A percentile compares a stretch with the other conserved stretches of the same genome.
Evolutionary conservation across 2,113 vertebrate genomes (phyloP).

Genomic region (Bos javanicus): DNA sequence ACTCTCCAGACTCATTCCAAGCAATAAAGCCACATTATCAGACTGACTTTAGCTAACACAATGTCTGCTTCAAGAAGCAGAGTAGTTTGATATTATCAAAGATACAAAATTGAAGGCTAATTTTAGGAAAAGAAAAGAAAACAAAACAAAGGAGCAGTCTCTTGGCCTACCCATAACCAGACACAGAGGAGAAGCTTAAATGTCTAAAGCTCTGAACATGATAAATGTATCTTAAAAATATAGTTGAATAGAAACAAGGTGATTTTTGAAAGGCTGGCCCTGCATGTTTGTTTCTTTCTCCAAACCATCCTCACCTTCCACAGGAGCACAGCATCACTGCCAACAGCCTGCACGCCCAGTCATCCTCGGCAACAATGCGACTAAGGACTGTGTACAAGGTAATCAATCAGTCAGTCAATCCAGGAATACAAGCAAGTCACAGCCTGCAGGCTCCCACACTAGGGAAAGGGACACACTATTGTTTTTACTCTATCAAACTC

Average conservation of each 20-base stretch:
- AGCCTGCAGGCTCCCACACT: background rate
- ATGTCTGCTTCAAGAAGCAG: background rate
- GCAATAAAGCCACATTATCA: background rate
- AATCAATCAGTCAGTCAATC: constrained; percentile 22
- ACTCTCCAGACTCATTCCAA: background rate
- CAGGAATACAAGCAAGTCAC: background rate
- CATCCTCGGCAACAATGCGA: background rate
- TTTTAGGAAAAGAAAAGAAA: background rate
- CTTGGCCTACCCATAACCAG: background rate
- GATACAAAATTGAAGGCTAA: background rate
- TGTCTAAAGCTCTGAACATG: background rate
- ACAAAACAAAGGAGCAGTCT: background rate
- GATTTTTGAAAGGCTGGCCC: background rate
- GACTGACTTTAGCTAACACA: background rate
- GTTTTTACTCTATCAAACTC: background rate
- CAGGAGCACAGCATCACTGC: background rate
- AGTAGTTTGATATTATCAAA: background rate
- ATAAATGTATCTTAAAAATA: background rate
- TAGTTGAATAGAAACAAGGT: background rate
- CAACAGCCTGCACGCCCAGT: background rate
- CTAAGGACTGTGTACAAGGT: background rate
- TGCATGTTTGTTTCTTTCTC: background rate
- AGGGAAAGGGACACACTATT: background rate
- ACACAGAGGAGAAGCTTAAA: background rate
- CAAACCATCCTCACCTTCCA: background rate